Evolutionary conservation across 2,113 vertebrate genomes (phyloP).

Genomic region (Plecotus auritus): DNA sequence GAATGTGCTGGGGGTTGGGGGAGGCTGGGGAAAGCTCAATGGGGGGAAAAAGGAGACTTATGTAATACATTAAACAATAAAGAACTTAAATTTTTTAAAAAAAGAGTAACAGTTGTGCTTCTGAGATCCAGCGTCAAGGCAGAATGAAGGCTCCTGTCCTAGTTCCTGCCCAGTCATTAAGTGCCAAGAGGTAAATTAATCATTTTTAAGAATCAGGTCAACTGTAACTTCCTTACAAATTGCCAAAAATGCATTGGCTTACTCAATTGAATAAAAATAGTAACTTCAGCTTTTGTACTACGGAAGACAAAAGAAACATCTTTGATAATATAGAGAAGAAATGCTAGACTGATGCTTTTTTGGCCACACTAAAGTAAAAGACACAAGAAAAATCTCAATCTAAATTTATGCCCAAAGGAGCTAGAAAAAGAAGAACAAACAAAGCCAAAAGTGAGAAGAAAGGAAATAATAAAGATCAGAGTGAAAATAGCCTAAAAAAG

Average conservation of each 20-base stretch:
- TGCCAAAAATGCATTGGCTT: not conserved
- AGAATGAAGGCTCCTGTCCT: not conserved
- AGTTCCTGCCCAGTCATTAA: not conserved
- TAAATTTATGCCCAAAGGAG: not conserved
- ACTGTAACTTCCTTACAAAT: not conserved
- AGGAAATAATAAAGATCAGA: not conserved
- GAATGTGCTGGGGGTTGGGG: too few relatives aligned
- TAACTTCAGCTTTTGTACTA: not conserved
- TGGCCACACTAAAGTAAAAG: not conserved
- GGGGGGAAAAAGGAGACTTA: too few relatives aligned
- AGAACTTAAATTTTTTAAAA: too few relatives aligned
- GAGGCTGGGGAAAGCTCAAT: too few relatives aligned
- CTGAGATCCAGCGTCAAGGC: not conserved
- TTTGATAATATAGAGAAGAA: not conserved
- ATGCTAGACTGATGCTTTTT: not conserved
- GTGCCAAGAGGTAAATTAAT: not conserved
- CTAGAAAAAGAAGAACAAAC: not conserved
- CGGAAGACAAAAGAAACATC: not conserved
- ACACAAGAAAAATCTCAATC: not conserved
- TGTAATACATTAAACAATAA: too few relatives aligned
- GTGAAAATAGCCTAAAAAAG: not conserved
- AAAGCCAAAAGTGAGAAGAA: not conserved
- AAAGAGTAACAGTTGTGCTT: not conserved
- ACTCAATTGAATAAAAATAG: not conserved
- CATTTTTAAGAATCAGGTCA: not conserved